Percentiles rank a stretch among this genome's conserved stretches.
Conservation (phyloP, 2,113 vertebrate species). For the Gymnocephalus cernua region DNA sequence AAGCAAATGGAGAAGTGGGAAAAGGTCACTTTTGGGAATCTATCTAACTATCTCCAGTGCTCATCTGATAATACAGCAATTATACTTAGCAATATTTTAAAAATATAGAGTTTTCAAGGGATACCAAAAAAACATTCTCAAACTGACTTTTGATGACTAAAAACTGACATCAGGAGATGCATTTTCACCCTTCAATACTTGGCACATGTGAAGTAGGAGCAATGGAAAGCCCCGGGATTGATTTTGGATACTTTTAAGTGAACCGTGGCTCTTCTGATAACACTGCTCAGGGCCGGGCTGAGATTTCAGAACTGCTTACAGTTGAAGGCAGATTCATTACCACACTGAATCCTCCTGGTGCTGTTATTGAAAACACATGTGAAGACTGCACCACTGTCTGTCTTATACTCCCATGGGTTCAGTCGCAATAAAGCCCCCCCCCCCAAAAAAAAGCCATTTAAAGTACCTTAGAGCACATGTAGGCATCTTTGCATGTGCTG, state of each 20-base stretch:
- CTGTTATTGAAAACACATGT: conserved; percentile 58
- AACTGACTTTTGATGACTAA: background rate
- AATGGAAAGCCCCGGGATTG: conserved; percentile 22
- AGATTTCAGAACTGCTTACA: conserved; percentile 47
- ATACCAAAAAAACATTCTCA: background rate
- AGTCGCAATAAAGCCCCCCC: background rate
- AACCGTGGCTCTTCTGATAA: conserved; percentile 7
- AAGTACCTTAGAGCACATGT: conserved; percentile 1
- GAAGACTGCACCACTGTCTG: background rate
- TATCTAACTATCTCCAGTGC: background rate
- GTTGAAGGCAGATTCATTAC: conserved; percentile 53
- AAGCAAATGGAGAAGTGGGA: conserved; percentile 23
- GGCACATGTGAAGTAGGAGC: background rate
- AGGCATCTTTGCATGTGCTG: background rate
- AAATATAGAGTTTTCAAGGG: background rate
- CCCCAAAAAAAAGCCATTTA: conserved; percentile 17
- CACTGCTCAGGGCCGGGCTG: conserved; percentile 8
- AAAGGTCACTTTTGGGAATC: conserved; percentile 35
- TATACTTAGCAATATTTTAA: background rate
- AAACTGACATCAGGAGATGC: conserved; percentile 6
- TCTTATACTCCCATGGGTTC: conserved; percentile 4
- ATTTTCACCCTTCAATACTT: background rate
- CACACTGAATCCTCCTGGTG: conserved; percentile 18
- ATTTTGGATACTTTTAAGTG: conserved; percentile 20
- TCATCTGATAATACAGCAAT: conserved; percentile 13